A percentile compares a stretch with the other conserved stretches of the same genome.
Evolutionary conservation across 2,797 vertebrate genomes (phyloP).

Genomic region (Alouatta caraya): DNA sequence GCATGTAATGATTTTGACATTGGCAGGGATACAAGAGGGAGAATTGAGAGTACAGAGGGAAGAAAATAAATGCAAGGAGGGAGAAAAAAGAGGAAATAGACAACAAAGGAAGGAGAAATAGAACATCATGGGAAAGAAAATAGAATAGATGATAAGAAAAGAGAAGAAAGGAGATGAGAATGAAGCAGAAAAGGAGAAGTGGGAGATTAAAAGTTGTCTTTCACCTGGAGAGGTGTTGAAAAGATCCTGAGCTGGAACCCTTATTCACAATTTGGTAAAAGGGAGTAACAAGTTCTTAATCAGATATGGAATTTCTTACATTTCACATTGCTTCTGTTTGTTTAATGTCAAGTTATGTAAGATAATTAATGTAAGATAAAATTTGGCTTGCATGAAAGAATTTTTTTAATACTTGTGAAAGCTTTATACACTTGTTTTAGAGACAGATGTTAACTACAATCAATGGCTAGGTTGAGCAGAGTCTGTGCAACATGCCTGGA

Average conservation of each 20-base stretch:
- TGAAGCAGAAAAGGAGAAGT: background rate
- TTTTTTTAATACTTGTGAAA: slow-evolving; percentile 59
- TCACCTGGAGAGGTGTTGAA: background rate
- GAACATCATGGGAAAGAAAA: background rate
- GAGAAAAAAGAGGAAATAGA: background rate
- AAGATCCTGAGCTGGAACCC: background rate
- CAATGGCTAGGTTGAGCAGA: slow-evolving; percentile 66
- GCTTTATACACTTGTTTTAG: slow-evolving; percentile 64
- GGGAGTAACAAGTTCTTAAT: background rate
- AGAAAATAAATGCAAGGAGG: background rate
- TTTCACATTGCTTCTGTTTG: slow-evolving; percentile 54
- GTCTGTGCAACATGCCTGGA: slow-evolving; percentile 55
- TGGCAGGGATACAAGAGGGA: background rate
- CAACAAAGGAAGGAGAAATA: background rate
- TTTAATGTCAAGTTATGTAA: slow-evolving; percentile 38
- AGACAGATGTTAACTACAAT: background rate
- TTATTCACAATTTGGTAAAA: background rate
- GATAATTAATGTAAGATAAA: background rate
- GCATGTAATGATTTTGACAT: slow-evolving; percentile 8
- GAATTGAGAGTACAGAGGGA: background rate
- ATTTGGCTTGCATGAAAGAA: slow-evolving; percentile 37
- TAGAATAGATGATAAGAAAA: background rate
- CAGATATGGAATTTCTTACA: background rate
- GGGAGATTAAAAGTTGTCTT: background rate
- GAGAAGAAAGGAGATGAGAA: background rate